phyloP scores from a whole-genome alignment of 2,888 invertebrate genomes.

The Carpatolechia fugitivella region DNA sequence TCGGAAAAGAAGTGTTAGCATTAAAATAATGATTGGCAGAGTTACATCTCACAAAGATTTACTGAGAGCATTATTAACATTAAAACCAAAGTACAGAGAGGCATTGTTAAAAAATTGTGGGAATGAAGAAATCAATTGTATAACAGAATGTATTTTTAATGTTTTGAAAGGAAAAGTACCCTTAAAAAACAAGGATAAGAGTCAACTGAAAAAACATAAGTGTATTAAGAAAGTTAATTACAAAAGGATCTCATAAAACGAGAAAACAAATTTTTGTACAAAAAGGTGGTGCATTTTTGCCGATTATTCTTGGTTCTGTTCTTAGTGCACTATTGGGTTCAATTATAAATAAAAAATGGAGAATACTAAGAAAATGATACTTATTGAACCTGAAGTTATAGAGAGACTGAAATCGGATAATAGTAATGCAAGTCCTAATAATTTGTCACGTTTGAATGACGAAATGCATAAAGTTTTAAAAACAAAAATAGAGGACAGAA shows the following conservation, averaged over 20 bases:
- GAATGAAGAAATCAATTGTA: too few species aligned
- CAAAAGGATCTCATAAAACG: slow-evolving; percentile 19
- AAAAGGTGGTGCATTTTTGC: slow-evolving; percentile 28
- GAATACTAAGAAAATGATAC: slow-evolving; percentile 25
- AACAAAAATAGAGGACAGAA: not conserved
- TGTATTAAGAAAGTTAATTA: slow-evolving; percentile 16
- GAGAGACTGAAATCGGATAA: slow-evolving; percentile 21
- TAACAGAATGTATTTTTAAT: not conserved
- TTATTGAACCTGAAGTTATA: slow-evolving; percentile 26
- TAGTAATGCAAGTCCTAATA: slow-evolving; percentile 10
- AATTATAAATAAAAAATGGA: slow-evolving; percentile 17
- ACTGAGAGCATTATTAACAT: too few species aligned
- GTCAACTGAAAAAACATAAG: slow-evolving; percentile 19
- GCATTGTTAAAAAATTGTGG: too few species aligned
- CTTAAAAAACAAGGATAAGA: slow-evolving; percentile 16
- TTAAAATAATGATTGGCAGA: not conserved
- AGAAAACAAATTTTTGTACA: slow-evolving; percentile 27
- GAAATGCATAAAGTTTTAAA: slow-evolving; percentile 28
- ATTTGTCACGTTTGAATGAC: slow-evolving; percentile 20
- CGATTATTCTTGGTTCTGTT: slow-evolving; percentile 27
- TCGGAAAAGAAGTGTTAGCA: not conserved
- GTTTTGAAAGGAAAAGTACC: slow-evolving; percentile 1
- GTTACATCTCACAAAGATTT: too few species aligned
- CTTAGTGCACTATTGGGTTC: slow-evolving; percentile 23
- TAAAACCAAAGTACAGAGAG: too few species aligned